These are phyloP conservation scores for Drosophila virilis DNA, from an alignment of 1,140 invertebrate species.

Conservation along the genomic window DNA sequence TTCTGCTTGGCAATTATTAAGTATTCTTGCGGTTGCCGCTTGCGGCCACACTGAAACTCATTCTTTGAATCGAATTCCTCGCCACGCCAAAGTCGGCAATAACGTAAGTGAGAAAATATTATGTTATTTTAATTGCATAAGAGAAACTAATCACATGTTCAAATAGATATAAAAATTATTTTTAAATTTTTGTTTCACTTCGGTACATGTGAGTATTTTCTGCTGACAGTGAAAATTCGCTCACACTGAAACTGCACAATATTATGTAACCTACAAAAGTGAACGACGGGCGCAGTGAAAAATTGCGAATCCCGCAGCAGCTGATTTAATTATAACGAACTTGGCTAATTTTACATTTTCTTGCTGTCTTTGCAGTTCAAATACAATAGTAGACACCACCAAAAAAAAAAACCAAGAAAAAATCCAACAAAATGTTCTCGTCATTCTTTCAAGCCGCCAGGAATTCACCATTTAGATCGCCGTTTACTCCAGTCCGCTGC, in stretches of 20 bases:
- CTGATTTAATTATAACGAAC: slow-evolving; percentile 68
- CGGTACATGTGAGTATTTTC: not conserved
- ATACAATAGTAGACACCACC: slow-evolving; percentile 12
- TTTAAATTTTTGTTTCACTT: not conserved
- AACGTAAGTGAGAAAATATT: slow-evolving; percentile 37
- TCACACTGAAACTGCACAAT: slow-evolving; percentile 35
- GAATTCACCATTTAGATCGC: slow-evolving; percentile 89
- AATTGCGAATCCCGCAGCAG: slow-evolving; percentile 39
- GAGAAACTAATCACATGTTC: slow-evolving; percentile 46
- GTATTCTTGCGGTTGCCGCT: slow-evolving; percentile 1
- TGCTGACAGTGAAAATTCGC: not conserved
- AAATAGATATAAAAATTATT: not conserved
- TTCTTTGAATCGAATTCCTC: slow-evolving; percentile 44
- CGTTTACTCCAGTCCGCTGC: slow-evolving; percentile 87
- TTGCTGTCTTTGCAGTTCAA: slow-evolving; percentile 35
- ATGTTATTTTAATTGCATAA: slow-evolving; percentile 46
- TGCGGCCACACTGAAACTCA: slow-evolving; percentile 37
- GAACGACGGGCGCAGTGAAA: slow-evolving; percentile 19
- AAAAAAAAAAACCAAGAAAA: not conserved
- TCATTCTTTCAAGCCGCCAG: slow-evolving; percentile 90
- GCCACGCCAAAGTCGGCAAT: slow-evolving; percentile 30
- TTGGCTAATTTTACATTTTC: slow-evolving; percentile 36
- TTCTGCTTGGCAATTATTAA: not conserved
- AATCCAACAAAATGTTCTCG: slow-evolving; percentile 87
- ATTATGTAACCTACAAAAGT: slow-evolving; percentile 74